Percentiles rank a stretch among this genome's conserved stretches.
These are phyloP conservation scores for Petrolisthes cinctipes DNA, from an alignment of 2,888 invertebrate species.

Conservation along the genomic window DNA sequence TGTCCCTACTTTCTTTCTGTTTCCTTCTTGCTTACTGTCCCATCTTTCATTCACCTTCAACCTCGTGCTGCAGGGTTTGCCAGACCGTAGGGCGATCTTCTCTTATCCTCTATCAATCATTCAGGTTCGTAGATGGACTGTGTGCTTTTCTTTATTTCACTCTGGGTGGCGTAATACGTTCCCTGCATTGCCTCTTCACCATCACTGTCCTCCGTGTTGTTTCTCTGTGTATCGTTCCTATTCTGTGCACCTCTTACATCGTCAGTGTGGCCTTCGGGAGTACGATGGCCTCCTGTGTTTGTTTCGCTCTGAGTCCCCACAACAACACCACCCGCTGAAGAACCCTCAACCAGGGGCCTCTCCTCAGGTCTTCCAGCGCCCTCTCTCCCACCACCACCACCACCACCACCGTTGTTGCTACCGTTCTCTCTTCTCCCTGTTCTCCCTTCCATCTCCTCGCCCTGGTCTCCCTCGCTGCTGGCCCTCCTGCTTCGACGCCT, in stretches of 20 bases:
- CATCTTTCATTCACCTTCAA: no score
- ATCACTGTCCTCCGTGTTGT: background rate
- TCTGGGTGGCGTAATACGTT: no score
- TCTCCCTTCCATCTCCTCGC: background rate
- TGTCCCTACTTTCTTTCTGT: no score
- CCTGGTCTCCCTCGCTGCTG: background rate
- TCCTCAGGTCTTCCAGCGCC: background rate
- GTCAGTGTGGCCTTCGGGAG: background rate
- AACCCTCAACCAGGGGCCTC: background rate
- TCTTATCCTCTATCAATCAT: background rate
- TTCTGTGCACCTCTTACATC: background rate
- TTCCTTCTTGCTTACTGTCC: no score
- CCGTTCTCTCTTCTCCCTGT: background rate
- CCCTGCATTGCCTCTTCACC: no score
- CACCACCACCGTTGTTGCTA: background rate
- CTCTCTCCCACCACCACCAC: background rate
- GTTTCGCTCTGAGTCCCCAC: background rate
- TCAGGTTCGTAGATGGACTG: constrained; percentile 6
- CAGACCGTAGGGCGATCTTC: no score
- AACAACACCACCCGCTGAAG: background rate
- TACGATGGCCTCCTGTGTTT: background rate
- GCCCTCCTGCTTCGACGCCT: background rate
- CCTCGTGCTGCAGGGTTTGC: no score
- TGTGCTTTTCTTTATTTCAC: background rate
- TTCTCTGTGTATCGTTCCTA: background rate